Conservation (phyloP, 2,113 vertebrate species). For the Lathamus discolor region DNA sequence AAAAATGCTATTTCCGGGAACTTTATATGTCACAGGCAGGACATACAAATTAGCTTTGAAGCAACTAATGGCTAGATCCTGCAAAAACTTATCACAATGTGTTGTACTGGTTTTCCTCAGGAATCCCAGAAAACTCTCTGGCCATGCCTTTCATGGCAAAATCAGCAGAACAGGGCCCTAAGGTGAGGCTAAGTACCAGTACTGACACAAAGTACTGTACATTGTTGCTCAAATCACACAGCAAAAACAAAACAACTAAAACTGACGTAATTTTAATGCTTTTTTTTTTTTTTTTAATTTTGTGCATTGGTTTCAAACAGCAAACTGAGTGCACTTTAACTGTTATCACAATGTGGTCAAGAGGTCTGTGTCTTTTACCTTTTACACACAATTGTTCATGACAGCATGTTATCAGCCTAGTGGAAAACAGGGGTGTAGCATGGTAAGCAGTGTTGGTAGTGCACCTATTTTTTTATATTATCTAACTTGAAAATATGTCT, state of each 20-base stretch:
- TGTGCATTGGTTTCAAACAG: constrained; percentile 95
- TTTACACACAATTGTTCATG: constrained; percentile 91
- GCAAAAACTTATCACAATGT: neutral
- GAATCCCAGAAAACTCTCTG: neutral
- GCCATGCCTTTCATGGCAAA: neutral
- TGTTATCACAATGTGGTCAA: constrained; percentile 94
- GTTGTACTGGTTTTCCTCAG: neutral
- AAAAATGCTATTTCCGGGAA: constrained; percentile 8
- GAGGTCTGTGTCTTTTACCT: constrained; percentile 90
- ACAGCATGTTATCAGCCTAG: constrained; percentile 86
- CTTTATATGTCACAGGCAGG: neutral
- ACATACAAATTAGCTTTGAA: neutral
- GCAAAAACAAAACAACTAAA: constrained; percentile 74
- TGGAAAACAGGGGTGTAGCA: constrained; percentile 85
- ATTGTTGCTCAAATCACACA: constrained; percentile 32
- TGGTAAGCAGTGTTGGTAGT: constrained; percentile 86
- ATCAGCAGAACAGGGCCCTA: neutral
- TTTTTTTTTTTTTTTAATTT: constrained; percentile 76
- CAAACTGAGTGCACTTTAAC: constrained; percentile 94
- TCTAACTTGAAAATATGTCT: constrained; percentile 97
- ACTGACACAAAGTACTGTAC: constrained; percentile 20
- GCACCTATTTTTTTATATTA: constrained; percentile 82
- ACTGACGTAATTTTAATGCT: constrained; percentile 73
- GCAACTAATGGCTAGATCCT: neutral
- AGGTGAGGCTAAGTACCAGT: constrained; percentile 26